A percentile compares a stretch with the other conserved stretches of the same genome.
These are phyloP conservation scores for Philopedon plagiatum DNA, from an alignment of 2,888 invertebrate species.

Conservation along the genomic window DNA sequence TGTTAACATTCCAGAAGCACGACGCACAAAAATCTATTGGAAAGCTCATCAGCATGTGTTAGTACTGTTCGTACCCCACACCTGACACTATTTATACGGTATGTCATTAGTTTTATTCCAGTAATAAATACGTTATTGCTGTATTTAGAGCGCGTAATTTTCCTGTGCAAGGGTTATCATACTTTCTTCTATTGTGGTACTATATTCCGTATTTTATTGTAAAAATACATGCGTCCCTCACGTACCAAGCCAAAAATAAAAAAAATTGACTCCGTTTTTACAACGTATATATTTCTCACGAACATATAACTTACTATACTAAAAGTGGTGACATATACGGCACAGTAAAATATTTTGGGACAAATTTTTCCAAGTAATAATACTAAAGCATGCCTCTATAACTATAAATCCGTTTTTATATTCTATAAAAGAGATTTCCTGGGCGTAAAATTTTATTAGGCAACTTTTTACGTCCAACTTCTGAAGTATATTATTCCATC, in stretches of 20 bases:
- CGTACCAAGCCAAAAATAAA: neutral
- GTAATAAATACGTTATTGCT: no score
- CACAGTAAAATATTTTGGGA: conserved; percentile 29
- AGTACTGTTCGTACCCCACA: no score
- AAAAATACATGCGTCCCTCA: no score
- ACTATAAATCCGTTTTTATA: conserved; percentile 34
- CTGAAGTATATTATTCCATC: conserved; percentile 27
- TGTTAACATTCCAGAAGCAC: no score
- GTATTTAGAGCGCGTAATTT: no score
- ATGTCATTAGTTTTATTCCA: no score
- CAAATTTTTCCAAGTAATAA: conserved; percentile 28
- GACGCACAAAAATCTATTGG: no score
- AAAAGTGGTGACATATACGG: conserved; percentile 29
- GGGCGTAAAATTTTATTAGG: conserved; percentile 32
- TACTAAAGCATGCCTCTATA: conserved; percentile 23
- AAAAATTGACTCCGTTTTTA: neutral
- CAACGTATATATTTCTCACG: conserved; percentile 3
- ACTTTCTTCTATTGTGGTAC: no score
- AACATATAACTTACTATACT: neutral
- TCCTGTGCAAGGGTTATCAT: no score
- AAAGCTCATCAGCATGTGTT: no score
- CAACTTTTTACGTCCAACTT: conserved; percentile 29
- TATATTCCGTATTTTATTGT: no score
- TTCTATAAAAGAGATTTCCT: conserved; percentile 32
- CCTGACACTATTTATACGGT: no score